phyloP scores from a whole-genome alignment of 2,113 vertebrate species.

The Perccottus glenii region DNA sequence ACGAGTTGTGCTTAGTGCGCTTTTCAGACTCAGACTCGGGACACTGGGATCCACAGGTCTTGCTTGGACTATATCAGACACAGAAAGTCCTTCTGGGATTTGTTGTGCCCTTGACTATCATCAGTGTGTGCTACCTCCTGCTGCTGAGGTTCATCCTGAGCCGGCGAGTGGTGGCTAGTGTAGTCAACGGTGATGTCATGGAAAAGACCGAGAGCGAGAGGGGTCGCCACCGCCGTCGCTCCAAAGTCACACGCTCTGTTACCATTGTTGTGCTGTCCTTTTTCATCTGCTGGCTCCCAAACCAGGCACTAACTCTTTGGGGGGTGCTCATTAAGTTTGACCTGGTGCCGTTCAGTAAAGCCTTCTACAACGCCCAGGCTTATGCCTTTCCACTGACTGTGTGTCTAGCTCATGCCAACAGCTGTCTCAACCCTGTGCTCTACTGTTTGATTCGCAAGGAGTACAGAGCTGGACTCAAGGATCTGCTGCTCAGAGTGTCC shows the following conservation, averaged over 20 bases:
- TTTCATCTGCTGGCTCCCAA: slow-evolving; percentile 85
- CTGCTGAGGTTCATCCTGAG: slow-evolving; percentile 80
- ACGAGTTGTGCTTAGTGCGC: slow-evolving; percentile 82
- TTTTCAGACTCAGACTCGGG: slow-evolving; percentile 78
- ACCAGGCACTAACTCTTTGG: slow-evolving; percentile 84
- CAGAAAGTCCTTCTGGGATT: slow-evolving; percentile 83
- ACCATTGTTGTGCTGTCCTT: slow-evolving; percentile 82
- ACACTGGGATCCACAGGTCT: slow-evolving; percentile 79
- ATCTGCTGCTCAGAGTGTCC: slow-evolving; percentile 72
- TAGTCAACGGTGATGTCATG: neutral
- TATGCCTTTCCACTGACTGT: slow-evolving; percentile 82
- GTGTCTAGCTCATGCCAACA: slow-evolving; percentile 83
- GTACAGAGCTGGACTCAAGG: slow-evolving; percentile 76
- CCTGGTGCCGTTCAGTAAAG: slow-evolving; percentile 80
- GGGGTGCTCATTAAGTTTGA: slow-evolving; percentile 83
- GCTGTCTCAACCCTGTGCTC: slow-evolving; percentile 83
- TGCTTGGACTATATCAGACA: slow-evolving; percentile 82
- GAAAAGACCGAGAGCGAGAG: slow-evolving; percentile 68
- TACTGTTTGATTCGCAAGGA: slow-evolving; percentile 84
- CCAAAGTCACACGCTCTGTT: slow-evolving; percentile 80
- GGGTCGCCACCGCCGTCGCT: slow-evolving; percentile 70
- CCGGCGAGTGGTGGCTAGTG: slow-evolving; percentile 55
- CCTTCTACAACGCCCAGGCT: slow-evolving; percentile 82
- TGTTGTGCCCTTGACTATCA: slow-evolving; percentile 77
- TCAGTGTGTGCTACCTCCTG: slow-evolving; percentile 80